Conservation (phyloP, 2,113 vertebrate genomes). For the Galeopterus variegatus region DNA sequence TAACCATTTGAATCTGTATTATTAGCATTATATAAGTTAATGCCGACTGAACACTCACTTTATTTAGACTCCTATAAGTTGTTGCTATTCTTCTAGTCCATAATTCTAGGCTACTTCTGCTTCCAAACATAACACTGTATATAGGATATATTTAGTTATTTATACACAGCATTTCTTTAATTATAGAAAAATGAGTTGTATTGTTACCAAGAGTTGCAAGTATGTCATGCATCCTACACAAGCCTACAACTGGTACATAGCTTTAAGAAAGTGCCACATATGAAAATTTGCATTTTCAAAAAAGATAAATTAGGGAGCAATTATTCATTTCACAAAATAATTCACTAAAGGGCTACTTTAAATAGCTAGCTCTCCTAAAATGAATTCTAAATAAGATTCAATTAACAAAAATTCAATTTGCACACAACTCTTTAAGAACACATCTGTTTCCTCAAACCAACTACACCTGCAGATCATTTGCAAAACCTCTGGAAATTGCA, state of each 20-base stretch:
- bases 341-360: constrained; percentile 77
- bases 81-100: constrained; percentile 17
- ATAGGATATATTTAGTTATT: constrained; percentile 47
- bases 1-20: not conserved
- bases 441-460: constrained; percentile 75
- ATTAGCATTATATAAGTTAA: constrained; percentile 21
- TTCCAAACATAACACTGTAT: constrained; percentile 47
- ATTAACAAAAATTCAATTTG: constrained; percentile 81
- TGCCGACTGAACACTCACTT: not conserved
- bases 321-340: constrained; percentile 77
- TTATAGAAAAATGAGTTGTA: constrained; percentile 60
- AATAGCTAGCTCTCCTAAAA: constrained; percentile 70
- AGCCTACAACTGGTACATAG: not conserved
- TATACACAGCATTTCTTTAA: constrained; percentile 17
- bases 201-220: constrained; percentile 41
- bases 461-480: constrained; percentile 79
- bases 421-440: constrained; percentile 71
- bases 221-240: not conserved
- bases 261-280: constrained; percentile 60
- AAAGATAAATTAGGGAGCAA: constrained; percentile 65
- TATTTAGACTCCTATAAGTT: constrained; percentile 55
- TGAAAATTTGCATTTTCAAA: constrained; percentile 67
- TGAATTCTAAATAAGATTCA: constrained; percentile 78
- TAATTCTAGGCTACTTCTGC: constrained; percentile 35
- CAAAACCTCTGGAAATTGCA: constrained; percentile 60